A percentile compares a stretch with the other conserved stretches of the same genome.
Conservation (phyloP, 2,797 vertebrate species). For the Graptemys geographica region DNA sequence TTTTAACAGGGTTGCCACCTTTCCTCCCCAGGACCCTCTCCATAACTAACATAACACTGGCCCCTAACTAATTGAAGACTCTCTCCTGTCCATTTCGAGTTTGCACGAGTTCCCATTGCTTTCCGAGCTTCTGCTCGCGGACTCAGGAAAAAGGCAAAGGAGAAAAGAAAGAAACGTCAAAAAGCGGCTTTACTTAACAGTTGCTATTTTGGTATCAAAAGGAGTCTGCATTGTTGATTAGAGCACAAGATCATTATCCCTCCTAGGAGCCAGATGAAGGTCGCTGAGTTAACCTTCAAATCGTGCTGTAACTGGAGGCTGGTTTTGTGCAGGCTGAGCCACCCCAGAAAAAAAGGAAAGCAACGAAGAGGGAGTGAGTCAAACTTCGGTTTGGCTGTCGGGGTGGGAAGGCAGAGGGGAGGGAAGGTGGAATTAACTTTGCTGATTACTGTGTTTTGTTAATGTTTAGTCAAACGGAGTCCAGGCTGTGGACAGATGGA, state of each 20-base stretch:
- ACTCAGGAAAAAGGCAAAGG: slow-evolving; percentile 42
- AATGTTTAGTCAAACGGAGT: not conserved
- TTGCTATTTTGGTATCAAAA: slow-evolving; percentile 80
- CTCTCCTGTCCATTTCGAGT: slow-evolving; percentile 39
- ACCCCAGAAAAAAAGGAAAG: not conserved
- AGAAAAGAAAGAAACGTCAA: not conserved
- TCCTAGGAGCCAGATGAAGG: slow-evolving; percentile 74
- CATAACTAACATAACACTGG: slow-evolving; percentile 55
- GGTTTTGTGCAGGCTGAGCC: slow-evolving; percentile 49
- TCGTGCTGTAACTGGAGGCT: slow-evolving; percentile 62
- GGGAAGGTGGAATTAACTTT: slow-evolving; percentile 10
- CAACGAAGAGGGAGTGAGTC: slow-evolving; percentile 2
- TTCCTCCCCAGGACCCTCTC: slow-evolving; percentile 57
- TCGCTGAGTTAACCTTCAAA: slow-evolving; percentile 78
- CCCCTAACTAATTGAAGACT: slow-evolving; percentile 61
- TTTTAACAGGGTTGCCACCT: slow-evolving; percentile 71
- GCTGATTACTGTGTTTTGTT: not conserved
- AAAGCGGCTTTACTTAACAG: slow-evolving; percentile 60
- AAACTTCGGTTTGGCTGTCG: not conserved
- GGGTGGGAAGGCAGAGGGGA: not conserved
- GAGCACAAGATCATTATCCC: slow-evolving; percentile 75
- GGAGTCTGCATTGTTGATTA: slow-evolving; percentile 79
- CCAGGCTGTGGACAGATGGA: not conserved
- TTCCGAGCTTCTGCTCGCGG: slow-evolving; percentile 49
- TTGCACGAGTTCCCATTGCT: slow-evolving; percentile 66